phyloP scores from a whole-genome alignment of 2,888 invertebrate genomes.

The Agrochola lota region DNA sequence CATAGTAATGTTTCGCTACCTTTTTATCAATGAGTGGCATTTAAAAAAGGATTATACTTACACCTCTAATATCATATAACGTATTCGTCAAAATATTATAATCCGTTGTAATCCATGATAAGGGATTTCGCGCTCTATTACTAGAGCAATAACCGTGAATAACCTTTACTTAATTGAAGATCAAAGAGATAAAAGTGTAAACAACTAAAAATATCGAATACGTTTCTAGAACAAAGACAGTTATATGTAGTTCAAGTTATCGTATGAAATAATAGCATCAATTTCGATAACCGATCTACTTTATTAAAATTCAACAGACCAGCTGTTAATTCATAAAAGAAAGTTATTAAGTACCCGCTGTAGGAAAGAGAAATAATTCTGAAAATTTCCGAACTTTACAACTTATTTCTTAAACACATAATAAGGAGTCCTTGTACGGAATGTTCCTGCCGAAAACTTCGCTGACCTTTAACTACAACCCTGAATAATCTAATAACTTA shows the following conservation, averaged over 20 bases:
- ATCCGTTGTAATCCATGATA: slow-evolving; percentile 43
- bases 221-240: slow-evolving; percentile 11
- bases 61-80: slow-evolving; percentile 24
- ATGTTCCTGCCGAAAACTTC: slow-evolving; percentile 28
- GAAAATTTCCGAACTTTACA: slow-evolving; percentile 13
- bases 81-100: slow-evolving; percentile 27
- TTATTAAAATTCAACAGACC: neutral
- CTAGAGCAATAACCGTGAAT: slow-evolving; percentile 49
- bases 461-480: slow-evolving; percentile 34
- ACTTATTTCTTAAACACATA: slow-evolving; percentile 16
- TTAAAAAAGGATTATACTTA: slow-evolving; percentile 30
- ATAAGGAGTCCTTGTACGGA: neutral
- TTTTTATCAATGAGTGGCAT: slow-evolving; percentile 29
- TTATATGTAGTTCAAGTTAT: neutral
- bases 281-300: neutral
- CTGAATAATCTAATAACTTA: slow-evolving; percentile 51
- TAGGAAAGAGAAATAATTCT: neutral
- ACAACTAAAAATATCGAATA: neutral
- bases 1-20: neutral
- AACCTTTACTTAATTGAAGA: slow-evolving; percentile 42
- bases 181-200: slow-evolving; percentile 32
- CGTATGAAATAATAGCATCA: neutral
- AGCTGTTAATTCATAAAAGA: neutral
- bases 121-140: slow-evolving; percentile 28
- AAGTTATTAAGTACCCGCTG: slow-evolving; percentile 8